Evolutionary conservation across 1,140 invertebrate species (phyloP).

Genomic region (Mycetomoellerius zeteki): DNA sequence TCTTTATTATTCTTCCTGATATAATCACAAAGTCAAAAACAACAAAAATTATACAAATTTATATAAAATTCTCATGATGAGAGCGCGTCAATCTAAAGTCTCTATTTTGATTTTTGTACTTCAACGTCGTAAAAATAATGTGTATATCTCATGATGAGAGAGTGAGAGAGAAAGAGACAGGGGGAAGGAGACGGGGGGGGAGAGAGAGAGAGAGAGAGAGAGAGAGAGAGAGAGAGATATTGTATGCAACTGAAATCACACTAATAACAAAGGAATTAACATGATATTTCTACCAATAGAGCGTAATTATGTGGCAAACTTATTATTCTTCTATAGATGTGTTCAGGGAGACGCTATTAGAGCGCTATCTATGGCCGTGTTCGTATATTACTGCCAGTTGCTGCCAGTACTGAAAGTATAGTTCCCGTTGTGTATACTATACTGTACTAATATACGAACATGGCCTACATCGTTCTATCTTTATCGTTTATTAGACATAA

Average conservation of each 20-base stretch:
- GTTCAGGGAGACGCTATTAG: too few relatives aligned
- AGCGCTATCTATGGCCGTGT: too few relatives aligned
- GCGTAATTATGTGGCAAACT: constrained; percentile 14
- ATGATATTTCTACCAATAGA: constrained; percentile 19
- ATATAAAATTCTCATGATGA: constrained; percentile 33
- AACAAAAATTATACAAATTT: not conserved
- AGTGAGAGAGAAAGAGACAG: not conserved
- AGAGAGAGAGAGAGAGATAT: too few relatives aligned
- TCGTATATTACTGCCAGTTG: too few relatives aligned
- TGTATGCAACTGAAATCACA: constrained; percentile 13
- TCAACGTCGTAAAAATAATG: constrained; percentile 33
- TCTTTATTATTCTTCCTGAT: not conserved
- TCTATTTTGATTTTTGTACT: constrained; percentile 56
- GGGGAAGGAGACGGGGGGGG: too few relatives aligned
- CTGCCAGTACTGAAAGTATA: too few relatives aligned
- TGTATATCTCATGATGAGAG: not conserved
- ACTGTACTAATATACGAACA: too few relatives aligned
- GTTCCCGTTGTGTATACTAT: too few relatives aligned
- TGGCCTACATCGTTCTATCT: too few relatives aligned
- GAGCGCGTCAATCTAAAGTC: constrained; percentile 11
- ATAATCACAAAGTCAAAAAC: constrained; percentile 18
- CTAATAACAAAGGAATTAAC: not conserved
- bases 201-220: too few relatives aligned
- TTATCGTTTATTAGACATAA: too few relatives aligned
- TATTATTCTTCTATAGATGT: not conserved